Evolutionary conservation across 1,140 invertebrate species (phyloP), one percentile per base, ranked within the genome.

Genomic region (Cepaea nemoralis): DNA sequence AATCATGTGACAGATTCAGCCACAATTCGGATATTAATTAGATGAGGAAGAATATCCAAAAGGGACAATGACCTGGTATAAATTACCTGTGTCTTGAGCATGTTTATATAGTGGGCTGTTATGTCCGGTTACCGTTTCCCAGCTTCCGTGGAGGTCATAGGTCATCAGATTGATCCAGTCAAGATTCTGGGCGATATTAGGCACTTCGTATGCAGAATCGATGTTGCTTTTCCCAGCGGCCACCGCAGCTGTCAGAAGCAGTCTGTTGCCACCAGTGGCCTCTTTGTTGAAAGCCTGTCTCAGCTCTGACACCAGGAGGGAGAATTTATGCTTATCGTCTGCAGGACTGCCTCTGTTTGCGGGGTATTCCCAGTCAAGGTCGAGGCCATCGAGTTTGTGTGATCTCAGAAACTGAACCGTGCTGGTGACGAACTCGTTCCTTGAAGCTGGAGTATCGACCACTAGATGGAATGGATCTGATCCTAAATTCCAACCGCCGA

Each of bases 401-500:
- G 77, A 74, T 83, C 97, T 93, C 70, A 99, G 93, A 89, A 98
- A 99, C 91, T 95, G 95, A 14, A 99, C 93, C 33, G 95, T 94
- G 77, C 84, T 82, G 63, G 82, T 81, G 14, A 87, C 85, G 74
- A 92, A 92, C 45, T 87, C 84, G 35, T 83, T 50, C 16, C 87
- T 74, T 16, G 69, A 82, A 27, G 81, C 81, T 10, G 82, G 16
- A 19, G 84, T 89, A 50, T 81, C 79, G 3, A 90, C 86, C 89
- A 91, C 89, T 3, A 82, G 76, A 40, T 86, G 88, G 76, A 91
- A 92, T 80, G 96, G 94, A n/a, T 94, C 94, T 0, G 96, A 97
- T 16, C 97, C 97, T 91, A 98, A 96, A 89, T 98, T 99, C 97
- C 97, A 99, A 0, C 98, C 97, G 24, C 98, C 98, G 82, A 99